Conservation (phyloP, 2,888 invertebrate genomes). For the Nasonovia ribisnigri region DNA sequence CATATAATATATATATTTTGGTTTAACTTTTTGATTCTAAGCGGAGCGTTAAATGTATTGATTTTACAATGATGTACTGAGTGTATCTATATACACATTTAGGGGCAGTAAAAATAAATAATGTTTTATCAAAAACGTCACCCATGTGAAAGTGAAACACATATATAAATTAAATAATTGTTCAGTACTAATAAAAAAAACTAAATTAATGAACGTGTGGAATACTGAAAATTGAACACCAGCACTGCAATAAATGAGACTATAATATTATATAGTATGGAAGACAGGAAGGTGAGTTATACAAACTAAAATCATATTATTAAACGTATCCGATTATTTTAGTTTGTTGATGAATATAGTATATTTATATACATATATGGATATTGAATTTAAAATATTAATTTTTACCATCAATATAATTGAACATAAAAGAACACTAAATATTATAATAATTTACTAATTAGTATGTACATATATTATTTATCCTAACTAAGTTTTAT, state of each 20-base stretch:
- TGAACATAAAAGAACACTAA: neutral
- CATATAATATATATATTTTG: too few species aligned
- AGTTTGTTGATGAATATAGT: neutral
- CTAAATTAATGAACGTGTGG: constrained; percentile 18
- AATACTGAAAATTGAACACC: neutral
- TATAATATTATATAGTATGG: neutral
- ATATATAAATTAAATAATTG: neutral
- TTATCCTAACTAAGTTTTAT: neutral
- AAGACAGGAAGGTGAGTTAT: neutral
- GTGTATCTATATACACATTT: too few species aligned
- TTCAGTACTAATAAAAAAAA: neutral
- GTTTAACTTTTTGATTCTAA: too few species aligned
- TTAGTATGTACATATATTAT: neutral
- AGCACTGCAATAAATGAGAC: neutral
- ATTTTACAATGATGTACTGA: too few species aligned
- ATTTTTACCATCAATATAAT: neutral
- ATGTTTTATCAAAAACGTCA: neutral
- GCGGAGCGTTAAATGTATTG: too few species aligned
- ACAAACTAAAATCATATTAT: neutral
- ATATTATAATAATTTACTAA: neutral
- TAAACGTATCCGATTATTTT: neutral
- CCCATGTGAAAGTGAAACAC: neutral
- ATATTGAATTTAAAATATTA: neutral
- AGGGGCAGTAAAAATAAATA: neutral
- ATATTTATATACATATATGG: neutral